These are phyloP conservation scores for Limnephilus auricula DNA, from an alignment of 2,888 invertebrate species.

Conservation along the genomic window DNA sequence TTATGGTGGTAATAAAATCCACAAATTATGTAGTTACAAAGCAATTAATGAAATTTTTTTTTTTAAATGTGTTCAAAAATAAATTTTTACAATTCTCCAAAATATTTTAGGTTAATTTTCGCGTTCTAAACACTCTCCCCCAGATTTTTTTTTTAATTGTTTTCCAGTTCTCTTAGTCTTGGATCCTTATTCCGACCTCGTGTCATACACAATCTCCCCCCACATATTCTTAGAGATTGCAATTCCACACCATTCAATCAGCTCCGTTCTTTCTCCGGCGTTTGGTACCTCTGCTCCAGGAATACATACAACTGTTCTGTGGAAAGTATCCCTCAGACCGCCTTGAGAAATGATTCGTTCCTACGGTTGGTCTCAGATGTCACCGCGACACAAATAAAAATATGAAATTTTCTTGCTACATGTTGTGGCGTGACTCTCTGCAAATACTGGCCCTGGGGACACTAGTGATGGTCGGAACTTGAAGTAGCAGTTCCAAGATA, in stretches of 20 bases:
- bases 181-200: not conserved
- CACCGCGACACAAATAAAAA: not conserved
- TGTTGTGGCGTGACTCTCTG: not conserved
- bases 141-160: not conserved
- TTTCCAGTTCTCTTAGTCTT: not conserved
- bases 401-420: conserved; percentile 33
- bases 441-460: not conserved
- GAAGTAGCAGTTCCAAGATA: not conserved
- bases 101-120: no score
- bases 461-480: not conserved
- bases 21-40: no score
- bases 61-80: no score
- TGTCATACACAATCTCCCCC: not conserved
- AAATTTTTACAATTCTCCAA: no score
- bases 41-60: no score
- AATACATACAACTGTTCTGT: not conserved
- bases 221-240: not conserved
- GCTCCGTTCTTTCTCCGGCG: not conserved
- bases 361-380: conserved; percentile 1
- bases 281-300: not conserved
- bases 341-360: not conserved
- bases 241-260: not conserved
- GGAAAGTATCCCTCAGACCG: not conserved
- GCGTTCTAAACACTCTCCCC: not conserved
- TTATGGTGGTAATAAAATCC: no score